Evolutionary conservation across 2,888 invertebrate species (phyloP), one percentile per base, ranked within the genome.

Genomic region (Deilephila elpenor): DNA sequence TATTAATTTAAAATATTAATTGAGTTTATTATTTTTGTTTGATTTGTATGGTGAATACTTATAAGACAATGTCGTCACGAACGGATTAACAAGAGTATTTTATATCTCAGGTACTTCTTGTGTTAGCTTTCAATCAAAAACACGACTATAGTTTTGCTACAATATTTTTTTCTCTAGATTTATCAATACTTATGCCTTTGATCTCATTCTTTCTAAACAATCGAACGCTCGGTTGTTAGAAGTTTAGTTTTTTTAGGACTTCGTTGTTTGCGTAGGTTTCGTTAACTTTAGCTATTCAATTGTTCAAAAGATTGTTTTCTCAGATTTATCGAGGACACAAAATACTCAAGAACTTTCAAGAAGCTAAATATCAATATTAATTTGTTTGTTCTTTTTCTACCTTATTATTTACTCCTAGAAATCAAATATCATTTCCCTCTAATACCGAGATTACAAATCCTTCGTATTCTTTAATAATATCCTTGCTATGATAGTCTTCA

Each of bases 251-350:
- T 62, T 67, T 25, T 51, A 51, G 14, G 51, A 25, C 51, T 67
- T 51, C 67, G n/a, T 67, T 51, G 67, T 67, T 67, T 51, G 25
- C 51, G 51, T 51, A 51, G 67, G 25, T 67, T 51, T 67, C 67
- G 25, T 51, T 67, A 44, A 14, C 37, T 64, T 44, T 44, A 51
- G 14, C 25, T 67, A 67, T 67, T 67, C 67, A 67, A 14, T 67
- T 67, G 44, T 67, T 67, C 67, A 67, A 25, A 51, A 67, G 17
- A 51, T 67, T 51, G 51, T 67, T 67, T 67, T 25, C 25, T 20
- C 51, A 25, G 67, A 67, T 51, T 67, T 44, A 56, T 67, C 20
- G 11, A 20, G 4, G 25, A 51, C 25, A 51, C 25, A 25, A 20
- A 25, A 67, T 67, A 67, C n/a, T 51, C 51, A 51, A 29, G 67